phyloP scores from a whole-genome alignment of 2,797 vertebrate genomes.

The Adrianichthys oophorus region DNA sequence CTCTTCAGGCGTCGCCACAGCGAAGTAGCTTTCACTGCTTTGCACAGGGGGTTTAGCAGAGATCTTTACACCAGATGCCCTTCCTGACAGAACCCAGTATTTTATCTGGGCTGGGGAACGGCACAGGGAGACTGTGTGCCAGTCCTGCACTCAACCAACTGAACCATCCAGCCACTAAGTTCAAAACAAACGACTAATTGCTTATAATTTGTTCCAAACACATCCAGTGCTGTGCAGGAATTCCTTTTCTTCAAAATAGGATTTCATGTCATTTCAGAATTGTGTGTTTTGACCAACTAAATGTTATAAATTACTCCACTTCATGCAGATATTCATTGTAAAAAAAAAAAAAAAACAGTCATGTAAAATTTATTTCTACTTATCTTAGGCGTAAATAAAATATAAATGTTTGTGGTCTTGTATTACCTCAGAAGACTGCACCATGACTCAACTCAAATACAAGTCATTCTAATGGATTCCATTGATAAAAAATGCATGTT shows the following conservation, averaged over 20 bases:
- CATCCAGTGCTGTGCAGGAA: not conserved
- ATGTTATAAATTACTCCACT: not conserved
- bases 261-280: not conserved
- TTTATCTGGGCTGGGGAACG: no score
- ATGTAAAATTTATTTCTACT: no score
- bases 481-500: constrained; percentile 31
- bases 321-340: not conserved
- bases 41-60: no score
- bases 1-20: no score
- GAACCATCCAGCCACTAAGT: no score
- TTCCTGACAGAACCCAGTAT: no score
- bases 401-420: constrained; percentile 19
- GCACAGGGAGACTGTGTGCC: no score
- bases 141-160: no score
- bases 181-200: no score
- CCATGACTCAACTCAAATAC: constrained; percentile 25
- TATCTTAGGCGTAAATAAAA: not conserved
- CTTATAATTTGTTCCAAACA: not conserved
- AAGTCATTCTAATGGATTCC: constrained; percentile 43
- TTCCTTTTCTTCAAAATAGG: not conserved
- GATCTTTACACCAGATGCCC: no score
- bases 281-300: not conserved
- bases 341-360: no score
- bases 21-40: no score
- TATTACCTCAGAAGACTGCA: constrained; percentile 16